A percentile compares a stretch with the other conserved stretches of the same genome.
Conservation (phyloP, 2,113 vertebrate species). For the Maccullochella peelii region DNA sequence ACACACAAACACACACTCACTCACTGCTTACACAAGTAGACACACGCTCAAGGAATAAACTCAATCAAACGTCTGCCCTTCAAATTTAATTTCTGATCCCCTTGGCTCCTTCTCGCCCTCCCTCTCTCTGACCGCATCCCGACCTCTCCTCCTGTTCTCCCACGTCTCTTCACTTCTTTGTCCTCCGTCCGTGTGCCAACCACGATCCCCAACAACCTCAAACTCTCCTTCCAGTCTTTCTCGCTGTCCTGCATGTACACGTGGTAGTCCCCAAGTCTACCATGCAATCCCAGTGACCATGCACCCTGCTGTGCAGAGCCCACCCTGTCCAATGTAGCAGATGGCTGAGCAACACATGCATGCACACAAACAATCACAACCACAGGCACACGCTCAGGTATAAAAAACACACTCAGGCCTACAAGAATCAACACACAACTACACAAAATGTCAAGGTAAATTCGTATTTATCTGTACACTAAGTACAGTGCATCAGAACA, state of each 20-base stretch:
- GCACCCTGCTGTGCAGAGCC: conserved; percentile 58
- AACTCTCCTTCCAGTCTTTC: conserved; percentile 36
- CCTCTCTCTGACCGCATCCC: conserved; percentile 35
- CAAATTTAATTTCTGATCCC: conserved; percentile 66
- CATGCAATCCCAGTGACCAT: conserved; percentile 42
- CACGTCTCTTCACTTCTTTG: conserved; percentile 21
- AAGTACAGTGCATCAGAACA: not conserved
- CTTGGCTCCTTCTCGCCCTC: conserved; percentile 11
- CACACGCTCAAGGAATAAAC: conserved; percentile 72
- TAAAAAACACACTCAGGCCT: not conserved
- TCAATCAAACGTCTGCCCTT: conserved; percentile 73
- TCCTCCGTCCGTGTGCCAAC: conserved; percentile 33
- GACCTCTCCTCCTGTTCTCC: conserved; percentile 57
- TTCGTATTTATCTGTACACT: not conserved
- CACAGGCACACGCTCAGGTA: not conserved
- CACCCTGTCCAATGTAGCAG: conserved; percentile 65
- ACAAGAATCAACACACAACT: conserved; percentile 5
- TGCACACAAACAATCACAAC: conserved; percentile 20
- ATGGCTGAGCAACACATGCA: conserved; percentile 63
- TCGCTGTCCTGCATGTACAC: not conserved
- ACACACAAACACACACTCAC: conserved; percentile 37
- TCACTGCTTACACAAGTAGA: conserved; percentile 67
- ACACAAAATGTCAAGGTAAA: not conserved
- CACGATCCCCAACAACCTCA: conserved; percentile 43
- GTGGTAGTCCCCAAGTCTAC: not conserved